Conservation (phyloP, 2,113 vertebrate species). For the Fregata magnificens region DNA sequence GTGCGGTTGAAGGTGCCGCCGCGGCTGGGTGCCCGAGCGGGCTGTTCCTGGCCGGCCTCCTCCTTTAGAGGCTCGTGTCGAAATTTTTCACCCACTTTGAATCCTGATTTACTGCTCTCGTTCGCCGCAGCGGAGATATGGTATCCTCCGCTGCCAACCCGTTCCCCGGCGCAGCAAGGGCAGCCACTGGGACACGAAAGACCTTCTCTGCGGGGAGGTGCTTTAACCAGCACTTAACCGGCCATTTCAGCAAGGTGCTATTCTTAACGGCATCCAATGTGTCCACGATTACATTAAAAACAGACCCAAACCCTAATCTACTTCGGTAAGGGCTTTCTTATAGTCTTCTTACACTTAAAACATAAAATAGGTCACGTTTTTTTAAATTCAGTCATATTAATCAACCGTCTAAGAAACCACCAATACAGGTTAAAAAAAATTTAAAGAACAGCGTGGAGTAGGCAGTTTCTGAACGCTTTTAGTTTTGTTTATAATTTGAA, state of each 20-base stretch:
- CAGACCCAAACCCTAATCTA: accelerated
- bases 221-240: accelerated
- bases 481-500: neutral
- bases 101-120: neutral
- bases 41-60: neutral
- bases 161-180: accelerated
- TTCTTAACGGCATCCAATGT: accelerated
- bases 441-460: accelerated
- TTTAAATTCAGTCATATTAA: neutral
- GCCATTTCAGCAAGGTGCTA: accelerated
- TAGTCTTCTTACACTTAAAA: accelerated
- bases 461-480: neutral
- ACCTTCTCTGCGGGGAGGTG: accelerated
- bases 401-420: accelerated
- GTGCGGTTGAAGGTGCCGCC: accelerated
- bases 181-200: neutral
- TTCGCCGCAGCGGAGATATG: accelerated
- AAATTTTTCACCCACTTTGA: neutral
- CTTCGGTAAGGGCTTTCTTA: accelerated
- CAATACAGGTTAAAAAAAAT: neutral
- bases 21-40: accelerated
- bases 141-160: accelerated
- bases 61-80: neutral
- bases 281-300: neutral
- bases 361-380: accelerated